phyloP scores from a whole-genome alignment of 2,113 vertebrate genomes.

The Blennius ocellaris region DNA sequence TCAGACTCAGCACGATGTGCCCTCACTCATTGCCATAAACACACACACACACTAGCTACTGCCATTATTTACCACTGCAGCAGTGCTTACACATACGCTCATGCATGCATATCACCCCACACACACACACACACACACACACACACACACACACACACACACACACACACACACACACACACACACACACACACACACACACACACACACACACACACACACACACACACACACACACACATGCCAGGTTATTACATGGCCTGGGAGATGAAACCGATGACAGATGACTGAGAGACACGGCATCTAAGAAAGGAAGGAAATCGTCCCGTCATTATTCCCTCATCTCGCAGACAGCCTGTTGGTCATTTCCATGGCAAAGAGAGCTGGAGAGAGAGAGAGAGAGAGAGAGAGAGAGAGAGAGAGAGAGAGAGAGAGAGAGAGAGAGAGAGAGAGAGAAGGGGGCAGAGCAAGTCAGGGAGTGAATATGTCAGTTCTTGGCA shows the following conservation, averaged over 20 bases:
- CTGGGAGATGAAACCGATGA: constrained; percentile 76
- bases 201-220: constrained; percentile 15
- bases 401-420: constrained; percentile 15
- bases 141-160: constrained; percentile 19
- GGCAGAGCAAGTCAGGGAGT: constrained; percentile 41
- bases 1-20: constrained; percentile 73
- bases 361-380: constrained; percentile 70
- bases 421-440: constrained; percentile 8
- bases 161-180: constrained; percentile 16
- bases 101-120: constrained; percentile 5
- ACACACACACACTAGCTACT: constrained; percentile 55
- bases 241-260: constrained; percentile 58
- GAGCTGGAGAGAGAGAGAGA: constrained; percentile 12
- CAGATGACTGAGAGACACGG: constrained; percentile 71
- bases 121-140: constrained; percentile 11
- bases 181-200: constrained; percentile 6
- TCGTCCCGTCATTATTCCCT: constrained; percentile 76
- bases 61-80: constrained; percentile 74
- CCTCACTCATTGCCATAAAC: constrained; percentile 76
- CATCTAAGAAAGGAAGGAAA: constrained; percentile 81
- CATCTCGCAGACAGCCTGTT: constrained; percentile 71
- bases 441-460: constrained; percentile 20
- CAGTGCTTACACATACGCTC: constrained; percentile 21
- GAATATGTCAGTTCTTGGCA: constrained; percentile 73
- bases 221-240: constrained; percentile 17